Conservation (phyloP, 2,888 invertebrate species). For the Pandemis corylana region DNA sequence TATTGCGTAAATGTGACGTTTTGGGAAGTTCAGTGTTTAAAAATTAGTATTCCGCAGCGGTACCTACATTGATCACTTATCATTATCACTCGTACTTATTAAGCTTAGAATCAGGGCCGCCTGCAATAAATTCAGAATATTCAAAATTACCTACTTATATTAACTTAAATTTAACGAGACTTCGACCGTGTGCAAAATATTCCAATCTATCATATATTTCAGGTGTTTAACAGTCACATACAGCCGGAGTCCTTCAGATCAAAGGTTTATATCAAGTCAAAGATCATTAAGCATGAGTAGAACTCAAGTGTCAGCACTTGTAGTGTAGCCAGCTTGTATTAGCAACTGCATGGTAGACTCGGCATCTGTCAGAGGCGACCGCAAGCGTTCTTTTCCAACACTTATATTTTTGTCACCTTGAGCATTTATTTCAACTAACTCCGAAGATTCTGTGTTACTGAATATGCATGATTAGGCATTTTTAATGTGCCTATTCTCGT, state of each 20-base stretch:
- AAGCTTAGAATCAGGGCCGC: background rate
- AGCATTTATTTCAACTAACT: slow-evolving; percentile 35
- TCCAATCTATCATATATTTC: slow-evolving; percentile 86
- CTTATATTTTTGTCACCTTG: slow-evolving; percentile 19
- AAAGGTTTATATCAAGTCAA: slow-evolving; percentile 91
- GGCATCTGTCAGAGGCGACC: slow-evolving; percentile 45
- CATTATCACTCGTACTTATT: background rate
- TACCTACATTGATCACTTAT: background rate
- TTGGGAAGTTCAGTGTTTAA: background rate
- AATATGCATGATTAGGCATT: slow-evolving; percentile 39
- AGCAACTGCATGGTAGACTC: slow-evolving; percentile 68
- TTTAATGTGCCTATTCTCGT: slow-evolving; percentile 1
- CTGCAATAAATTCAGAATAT: background rate
- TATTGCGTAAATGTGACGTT: slow-evolving; percentile 1
- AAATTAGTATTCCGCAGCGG: background rate
- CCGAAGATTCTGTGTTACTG: slow-evolving; percentile 23
- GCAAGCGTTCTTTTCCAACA: slow-evolving; percentile 19
- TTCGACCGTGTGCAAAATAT: slow-evolving; percentile 64
- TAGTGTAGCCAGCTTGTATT: slow-evolving; percentile 55
- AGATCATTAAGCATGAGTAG: slow-evolving; percentile 81
- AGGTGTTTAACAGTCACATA: slow-evolving; percentile 98
- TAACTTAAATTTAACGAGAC: slow-evolving; percentile 10
- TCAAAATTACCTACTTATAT: background rate
- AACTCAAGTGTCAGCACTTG: slow-evolving; percentile 62
- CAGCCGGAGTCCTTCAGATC: slow-evolving; percentile 96